Percentiles rank a stretch among this genome's conserved stretches.
phyloP scores from a whole-genome alignment of 2,113 vertebrate species.

The Otolemur garnettii region DNA sequence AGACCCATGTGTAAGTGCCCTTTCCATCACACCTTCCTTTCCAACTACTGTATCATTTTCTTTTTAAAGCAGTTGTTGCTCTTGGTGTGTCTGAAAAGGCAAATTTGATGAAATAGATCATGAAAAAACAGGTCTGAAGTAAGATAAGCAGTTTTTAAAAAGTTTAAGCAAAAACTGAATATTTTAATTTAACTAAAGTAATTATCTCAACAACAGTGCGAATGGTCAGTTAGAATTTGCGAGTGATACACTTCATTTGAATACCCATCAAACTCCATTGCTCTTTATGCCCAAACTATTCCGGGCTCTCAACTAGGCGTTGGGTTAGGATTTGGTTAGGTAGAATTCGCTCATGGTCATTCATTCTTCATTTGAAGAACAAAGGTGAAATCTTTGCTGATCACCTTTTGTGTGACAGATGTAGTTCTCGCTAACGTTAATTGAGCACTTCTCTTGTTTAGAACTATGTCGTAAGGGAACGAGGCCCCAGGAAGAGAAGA shows the following conservation, averaged over 20 bases:
- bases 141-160: constrained; percentile 3
- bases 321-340: not conserved
- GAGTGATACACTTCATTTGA: not conserved
- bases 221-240: not conserved
- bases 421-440: not conserved
- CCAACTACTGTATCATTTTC: not conserved
- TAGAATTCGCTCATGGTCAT: not conserved
- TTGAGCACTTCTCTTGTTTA: not conserved
- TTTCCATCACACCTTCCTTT: not conserved
- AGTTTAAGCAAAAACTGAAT: not conserved
- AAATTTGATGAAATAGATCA: not conserved
- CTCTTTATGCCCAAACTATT: not conserved
- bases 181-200: not conserved
- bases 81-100: not conserved
- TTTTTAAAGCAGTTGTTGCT: not conserved
- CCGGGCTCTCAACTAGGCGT: not conserved
- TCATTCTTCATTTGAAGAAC: not conserved
- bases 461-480: not conserved
- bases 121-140: not conserved
- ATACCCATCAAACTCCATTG: not conserved
- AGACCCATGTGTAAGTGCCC: not conserved
- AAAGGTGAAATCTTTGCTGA: not conserved
- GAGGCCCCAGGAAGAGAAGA: not conserved
- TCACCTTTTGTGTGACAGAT: not conserved
- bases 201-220: not conserved